Conservation (phyloP, 2,888 invertebrate species). For the Cataglyphis cursor region DNA sequence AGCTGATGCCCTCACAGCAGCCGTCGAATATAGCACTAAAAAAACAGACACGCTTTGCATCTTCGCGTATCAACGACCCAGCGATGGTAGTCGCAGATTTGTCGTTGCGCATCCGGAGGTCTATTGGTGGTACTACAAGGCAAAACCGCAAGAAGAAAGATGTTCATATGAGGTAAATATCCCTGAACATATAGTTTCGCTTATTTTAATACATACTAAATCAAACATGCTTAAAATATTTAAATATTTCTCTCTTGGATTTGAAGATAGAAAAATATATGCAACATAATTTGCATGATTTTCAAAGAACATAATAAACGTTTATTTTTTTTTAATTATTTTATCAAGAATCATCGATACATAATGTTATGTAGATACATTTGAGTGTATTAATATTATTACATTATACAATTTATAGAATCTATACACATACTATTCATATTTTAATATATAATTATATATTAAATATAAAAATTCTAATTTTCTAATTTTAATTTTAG, state of each 20-base stretch:
- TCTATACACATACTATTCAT: too few relatives aligned
- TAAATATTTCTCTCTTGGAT: not conserved
- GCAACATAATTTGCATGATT: too few relatives aligned
- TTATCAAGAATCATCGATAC: too few relatives aligned
- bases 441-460: not conserved
- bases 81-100: conserved; percentile 84
- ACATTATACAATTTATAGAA: too few relatives aligned
- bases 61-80: conserved; percentile 85
- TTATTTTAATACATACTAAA: not conserved
- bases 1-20: conserved; percentile 83
- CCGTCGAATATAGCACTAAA: conserved; percentile 73
- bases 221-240: not conserved
- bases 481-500: not conserved
- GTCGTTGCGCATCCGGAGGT: conserved; percentile 86
- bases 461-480: not conserved
- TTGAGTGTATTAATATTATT: too few relatives aligned
- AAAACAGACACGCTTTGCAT: conserved; percentile 81
- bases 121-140: conserved; percentile 85
- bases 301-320: too few relatives aligned
- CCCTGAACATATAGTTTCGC: not conserved
- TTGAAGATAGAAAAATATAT: not conserved
- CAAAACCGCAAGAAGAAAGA: conserved; percentile 77
- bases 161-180: conserved; percentile 86
- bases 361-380: not conserved
- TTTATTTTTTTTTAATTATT: too few relatives aligned